A percentile compares a stretch with the other conserved stretches of the same genome.
phyloP scores from a whole-genome alignment of 2,888 invertebrate genomes.

The Rutpela maculata region DNA sequence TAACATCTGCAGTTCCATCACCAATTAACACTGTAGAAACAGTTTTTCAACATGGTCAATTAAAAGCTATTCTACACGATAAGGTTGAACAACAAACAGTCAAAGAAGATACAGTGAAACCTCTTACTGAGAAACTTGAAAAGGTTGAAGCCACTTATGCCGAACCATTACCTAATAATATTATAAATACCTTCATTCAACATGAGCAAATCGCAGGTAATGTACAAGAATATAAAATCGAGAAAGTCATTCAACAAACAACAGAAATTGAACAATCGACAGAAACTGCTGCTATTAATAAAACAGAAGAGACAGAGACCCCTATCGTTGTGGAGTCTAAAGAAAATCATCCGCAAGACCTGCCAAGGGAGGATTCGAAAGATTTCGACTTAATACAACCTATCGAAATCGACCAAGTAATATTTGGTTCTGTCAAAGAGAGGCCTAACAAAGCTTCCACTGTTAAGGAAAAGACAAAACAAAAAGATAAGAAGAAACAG shows the following conservation, averaged over 20 bases:
- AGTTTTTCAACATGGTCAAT: not conserved
- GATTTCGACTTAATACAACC: not conserved
- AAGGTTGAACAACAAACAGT: not conserved
- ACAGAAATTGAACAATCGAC: not conserved
- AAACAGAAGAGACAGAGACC: not conserved
- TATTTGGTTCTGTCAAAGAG: conserved; percentile 80
- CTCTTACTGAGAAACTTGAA: not conserved
- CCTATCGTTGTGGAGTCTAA: not conserved
- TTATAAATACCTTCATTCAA: not conserved
- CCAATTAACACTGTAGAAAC: not conserved
- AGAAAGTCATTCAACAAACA: not conserved
- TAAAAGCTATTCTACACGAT: not conserved
- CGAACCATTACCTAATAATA: not conserved
- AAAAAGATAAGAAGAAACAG: conserved; percentile 55
- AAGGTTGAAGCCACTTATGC: not conserved
- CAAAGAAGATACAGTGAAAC: not conserved
- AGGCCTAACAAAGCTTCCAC: conserved; percentile 68
- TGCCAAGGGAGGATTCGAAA: not conserved
- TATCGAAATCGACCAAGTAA: conserved; percentile 75
- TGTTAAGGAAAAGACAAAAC: conserved; percentile 49
- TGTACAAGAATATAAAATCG: not conserved
- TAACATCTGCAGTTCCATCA: not conserved
- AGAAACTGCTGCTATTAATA: not conserved
- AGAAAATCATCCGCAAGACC: not conserved
- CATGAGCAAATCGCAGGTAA: not conserved